Evolutionary conservation across 2,113 vertebrate genomes (phyloP).

Genomic region (Arvicanthis niloticus): DNA sequence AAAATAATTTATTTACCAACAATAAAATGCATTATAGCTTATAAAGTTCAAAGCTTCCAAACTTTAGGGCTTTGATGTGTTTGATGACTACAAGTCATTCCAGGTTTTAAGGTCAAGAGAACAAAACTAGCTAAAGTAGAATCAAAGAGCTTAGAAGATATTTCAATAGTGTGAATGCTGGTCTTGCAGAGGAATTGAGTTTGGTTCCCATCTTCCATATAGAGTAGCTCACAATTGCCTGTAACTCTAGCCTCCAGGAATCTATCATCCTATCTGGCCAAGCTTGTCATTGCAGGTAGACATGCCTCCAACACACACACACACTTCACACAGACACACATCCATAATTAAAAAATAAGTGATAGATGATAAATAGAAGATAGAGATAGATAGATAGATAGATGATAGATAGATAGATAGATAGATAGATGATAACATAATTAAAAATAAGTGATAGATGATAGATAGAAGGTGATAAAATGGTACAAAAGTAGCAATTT

Average conservation of each 20-base stretch:
- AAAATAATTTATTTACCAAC: conserved; percentile 10
- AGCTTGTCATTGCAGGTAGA: not conserved
- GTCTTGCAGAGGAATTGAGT: not conserved
- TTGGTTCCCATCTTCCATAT: no score
- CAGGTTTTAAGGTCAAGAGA: not conserved
- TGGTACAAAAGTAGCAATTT: not conserved
- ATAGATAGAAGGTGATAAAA: not conserved
- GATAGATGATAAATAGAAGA: no score
- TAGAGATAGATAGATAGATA: no score
- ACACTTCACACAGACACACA: no score
- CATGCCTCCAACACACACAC: not conserved
- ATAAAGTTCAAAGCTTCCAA: conserved; percentile 15
- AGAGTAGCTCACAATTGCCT: not conserved
- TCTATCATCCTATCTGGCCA: not conserved
- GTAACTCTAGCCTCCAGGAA: no score
- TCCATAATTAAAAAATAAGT: not conserved
- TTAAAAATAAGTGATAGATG: not conserved
- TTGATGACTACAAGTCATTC: not conserved
- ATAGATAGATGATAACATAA: no score
- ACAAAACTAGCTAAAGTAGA: not conserved
- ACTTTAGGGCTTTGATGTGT: not conserved
- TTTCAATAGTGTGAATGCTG: not conserved
- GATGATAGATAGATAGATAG: no score
- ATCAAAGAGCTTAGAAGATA: not conserved
- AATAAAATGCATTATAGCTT: not conserved